Conservation (phyloP, 2,113 vertebrate genomes). For the Gyps fulvus region DNA sequence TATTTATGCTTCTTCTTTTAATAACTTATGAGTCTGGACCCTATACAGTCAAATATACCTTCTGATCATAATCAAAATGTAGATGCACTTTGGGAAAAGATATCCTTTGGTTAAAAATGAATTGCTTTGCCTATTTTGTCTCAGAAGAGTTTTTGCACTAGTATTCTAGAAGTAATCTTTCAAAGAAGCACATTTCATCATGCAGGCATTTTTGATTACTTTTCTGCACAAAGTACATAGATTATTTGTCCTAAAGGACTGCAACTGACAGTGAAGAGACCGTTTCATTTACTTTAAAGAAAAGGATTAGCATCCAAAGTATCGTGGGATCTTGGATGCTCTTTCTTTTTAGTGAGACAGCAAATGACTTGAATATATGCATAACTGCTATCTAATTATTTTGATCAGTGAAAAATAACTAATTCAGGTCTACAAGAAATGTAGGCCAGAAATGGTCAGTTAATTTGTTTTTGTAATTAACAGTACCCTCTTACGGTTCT, state of each 20-base stretch:
- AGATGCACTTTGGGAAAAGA: background rate
- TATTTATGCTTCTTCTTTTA: conserved; percentile 21
- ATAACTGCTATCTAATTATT: conserved; percentile 71
- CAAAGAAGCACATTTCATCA: conserved; percentile 41
- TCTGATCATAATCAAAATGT: conserved; percentile 14
- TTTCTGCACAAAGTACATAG: conserved; percentile 36
- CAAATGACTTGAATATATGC: conserved; percentile 50
- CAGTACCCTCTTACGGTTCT: conserved; percentile 45
- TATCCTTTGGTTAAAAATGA: conserved; percentile 45
- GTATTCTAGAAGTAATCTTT: conserved; percentile 50
- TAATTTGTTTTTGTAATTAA: conserved; percentile 71
- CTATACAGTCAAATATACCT: conserved; percentile 27
- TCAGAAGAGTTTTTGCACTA: conserved; percentile 48
- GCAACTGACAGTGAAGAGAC: conserved; percentile 43
- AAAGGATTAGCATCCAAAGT: conserved; percentile 74
- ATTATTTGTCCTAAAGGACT: conserved; percentile 69
- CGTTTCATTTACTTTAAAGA: conserved; percentile 60
- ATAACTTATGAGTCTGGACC: conserved; percentile 17
- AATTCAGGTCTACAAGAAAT: conserved; percentile 55
- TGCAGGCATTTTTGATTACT: conserved; percentile 27
- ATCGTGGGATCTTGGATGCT: conserved; percentile 55
- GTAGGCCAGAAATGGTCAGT: conserved; percentile 50
- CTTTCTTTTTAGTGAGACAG: conserved; percentile 52
- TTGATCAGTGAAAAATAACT: conserved; percentile 61
- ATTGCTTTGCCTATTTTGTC: background rate